These are phyloP conservation scores for Octopus bimaculoides DNA, from an alignment of 1,140 invertebrate species.

Conservation along the genomic window DNA sequence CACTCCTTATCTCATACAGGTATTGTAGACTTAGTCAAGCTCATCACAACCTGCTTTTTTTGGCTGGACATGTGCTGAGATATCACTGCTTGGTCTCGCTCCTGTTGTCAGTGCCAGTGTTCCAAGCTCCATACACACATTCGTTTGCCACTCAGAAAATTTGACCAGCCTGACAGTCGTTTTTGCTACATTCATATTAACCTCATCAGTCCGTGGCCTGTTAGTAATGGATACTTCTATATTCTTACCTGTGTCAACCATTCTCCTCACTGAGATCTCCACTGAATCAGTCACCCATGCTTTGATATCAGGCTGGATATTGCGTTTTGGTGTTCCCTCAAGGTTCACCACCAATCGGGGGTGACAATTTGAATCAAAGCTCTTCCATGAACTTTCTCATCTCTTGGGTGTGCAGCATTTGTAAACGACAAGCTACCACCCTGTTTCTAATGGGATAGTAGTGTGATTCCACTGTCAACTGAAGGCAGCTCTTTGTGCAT, in stretches of 20 bases:
- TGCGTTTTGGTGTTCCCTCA: background rate
- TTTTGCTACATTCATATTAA: background rate
- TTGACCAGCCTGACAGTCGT: background rate
- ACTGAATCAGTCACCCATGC: background rate
- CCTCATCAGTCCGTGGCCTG: background rate
- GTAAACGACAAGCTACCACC: no score
- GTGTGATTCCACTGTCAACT: no score
- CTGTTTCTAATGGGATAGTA: background rate
- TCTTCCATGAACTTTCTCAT: background rate
- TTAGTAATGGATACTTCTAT: background rate
- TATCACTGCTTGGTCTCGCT: background rate
- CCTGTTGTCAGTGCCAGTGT: background rate
- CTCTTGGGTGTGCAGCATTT: background rate
- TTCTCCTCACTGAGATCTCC: background rate
- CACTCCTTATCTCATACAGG: background rate
- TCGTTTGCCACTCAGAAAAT: background rate
- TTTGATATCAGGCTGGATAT: background rate
- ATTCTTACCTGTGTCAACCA: background rate
- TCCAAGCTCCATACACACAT: background rate
- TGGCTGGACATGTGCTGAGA: background rate
- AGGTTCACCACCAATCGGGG: background rate
- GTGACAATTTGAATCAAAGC: background rate
- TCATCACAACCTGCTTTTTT: background rate
- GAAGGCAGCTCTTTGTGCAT: background rate
- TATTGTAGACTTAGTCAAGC: background rate